Conservation (phyloP, 1,140 invertebrate species). For the Saccostrea cuccullata region DNA sequence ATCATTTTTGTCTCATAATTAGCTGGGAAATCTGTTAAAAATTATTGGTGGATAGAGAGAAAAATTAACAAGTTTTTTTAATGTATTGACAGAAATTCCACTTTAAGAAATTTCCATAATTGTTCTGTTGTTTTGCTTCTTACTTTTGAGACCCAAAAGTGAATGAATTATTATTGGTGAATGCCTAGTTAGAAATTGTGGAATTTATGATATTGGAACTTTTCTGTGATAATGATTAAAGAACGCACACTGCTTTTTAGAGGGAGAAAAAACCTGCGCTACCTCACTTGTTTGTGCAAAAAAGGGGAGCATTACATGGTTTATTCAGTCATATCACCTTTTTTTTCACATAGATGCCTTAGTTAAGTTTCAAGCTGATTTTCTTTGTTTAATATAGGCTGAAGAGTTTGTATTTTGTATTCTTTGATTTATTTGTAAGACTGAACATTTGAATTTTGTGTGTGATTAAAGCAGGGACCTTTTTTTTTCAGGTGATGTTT, state of each 20-base stretch:
- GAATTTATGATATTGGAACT: not conserved
- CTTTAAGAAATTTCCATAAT: not conserved
- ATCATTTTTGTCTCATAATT: not conserved
- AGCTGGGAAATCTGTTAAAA: no score
- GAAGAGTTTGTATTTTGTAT: conserved; percentile 2
- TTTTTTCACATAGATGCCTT: conserved; percentile 31
- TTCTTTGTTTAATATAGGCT: not conserved
- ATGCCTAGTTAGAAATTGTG: not conserved
- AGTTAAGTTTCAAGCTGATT: conserved; percentile 6
- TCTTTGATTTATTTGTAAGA: not conserved
- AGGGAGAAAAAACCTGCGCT: not conserved
- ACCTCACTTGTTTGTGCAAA: not conserved
- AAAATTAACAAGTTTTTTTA: no score
- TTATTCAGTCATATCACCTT: conserved; percentile 24
- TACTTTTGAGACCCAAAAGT: not conserved
- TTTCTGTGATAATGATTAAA: not conserved
- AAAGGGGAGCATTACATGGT: not conserved
- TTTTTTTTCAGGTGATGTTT: conserved; percentile 8
- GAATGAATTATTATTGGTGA: not conserved
- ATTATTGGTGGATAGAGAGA: no score
- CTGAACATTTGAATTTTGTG: not conserved
- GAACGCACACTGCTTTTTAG: not conserved
- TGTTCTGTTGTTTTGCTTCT: not conserved
- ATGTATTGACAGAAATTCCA: not conserved
- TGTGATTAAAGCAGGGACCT: conserved; percentile 7